Conservation (phyloP, 2,113 vertebrate genomes). For the Chloroceryle aenea region DNA sequence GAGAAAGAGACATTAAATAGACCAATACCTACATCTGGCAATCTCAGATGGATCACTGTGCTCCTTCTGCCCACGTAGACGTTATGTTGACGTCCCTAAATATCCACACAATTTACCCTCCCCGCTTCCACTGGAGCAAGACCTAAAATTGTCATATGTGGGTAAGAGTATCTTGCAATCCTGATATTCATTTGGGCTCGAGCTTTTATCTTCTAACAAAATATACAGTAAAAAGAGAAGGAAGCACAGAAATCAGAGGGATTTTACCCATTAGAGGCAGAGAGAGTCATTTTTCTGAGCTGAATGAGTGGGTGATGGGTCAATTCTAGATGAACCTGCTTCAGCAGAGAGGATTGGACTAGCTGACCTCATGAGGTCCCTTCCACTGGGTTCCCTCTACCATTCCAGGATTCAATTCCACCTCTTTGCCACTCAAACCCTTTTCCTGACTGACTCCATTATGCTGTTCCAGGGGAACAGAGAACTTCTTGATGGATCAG, state of each 20-base stretch:
- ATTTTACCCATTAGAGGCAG: neutral
- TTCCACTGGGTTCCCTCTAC: neutral
- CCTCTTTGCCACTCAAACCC: neutral
- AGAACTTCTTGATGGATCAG: neutral
- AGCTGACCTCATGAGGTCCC: neutral
- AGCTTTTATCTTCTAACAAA: neutral
- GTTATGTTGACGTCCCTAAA: neutral
- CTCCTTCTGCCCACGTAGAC: neutral
- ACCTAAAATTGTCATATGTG: neutral
- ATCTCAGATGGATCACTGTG: conserved; percentile 23
- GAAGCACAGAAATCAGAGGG: neutral
- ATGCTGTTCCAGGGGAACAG: neutral
- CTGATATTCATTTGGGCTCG: neutral
- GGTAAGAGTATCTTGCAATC: neutral
- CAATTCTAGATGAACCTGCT: neutral
- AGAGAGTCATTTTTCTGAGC: neutral
- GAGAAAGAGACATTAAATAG: conserved; percentile 57
- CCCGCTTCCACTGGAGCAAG: neutral
- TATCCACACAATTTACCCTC: neutral
- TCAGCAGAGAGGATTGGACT: neutral
- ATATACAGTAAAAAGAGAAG: neutral
- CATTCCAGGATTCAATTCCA: neutral
- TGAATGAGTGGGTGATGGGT: too few species aligned
- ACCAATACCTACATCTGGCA: conserved; percentile 13
- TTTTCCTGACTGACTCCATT: neutral